A percentile compares a stretch with the other conserved stretches of the same genome.
Evolutionary conservation across 2,113 vertebrate genomes (phyloP).

Genomic region (Columbina picui): DNA sequence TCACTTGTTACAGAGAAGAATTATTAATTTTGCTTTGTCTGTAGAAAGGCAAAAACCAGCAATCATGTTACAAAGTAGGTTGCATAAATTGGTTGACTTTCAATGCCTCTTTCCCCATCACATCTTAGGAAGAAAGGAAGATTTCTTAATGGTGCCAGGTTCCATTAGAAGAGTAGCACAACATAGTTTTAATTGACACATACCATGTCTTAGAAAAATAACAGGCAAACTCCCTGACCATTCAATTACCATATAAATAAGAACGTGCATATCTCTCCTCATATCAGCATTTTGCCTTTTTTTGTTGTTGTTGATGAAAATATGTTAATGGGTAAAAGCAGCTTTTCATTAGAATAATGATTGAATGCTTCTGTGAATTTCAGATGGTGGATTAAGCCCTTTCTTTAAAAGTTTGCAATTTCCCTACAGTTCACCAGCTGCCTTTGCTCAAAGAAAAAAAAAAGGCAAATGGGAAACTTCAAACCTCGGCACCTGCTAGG

Average conservation of each 20-base stretch:
- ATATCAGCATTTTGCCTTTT: conserved; percentile 22
- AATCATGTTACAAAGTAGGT: conserved; percentile 12
- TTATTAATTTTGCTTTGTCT: conserved; percentile 46
- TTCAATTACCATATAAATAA: conserved; percentile 59
- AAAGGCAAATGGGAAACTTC: neutral
- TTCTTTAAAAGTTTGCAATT: conserved; percentile 35
- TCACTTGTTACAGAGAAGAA: conserved; percentile 23
- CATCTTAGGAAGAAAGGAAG: neutral
- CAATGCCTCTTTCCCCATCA: neutral
- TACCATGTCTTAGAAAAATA: neutral
- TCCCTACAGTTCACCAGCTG: conserved; percentile 6
- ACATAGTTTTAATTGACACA: neutral
- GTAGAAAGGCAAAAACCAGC: conserved; percentile 36
- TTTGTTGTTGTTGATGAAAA: conserved; percentile 7
- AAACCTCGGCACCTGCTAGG: conserved; percentile 1
- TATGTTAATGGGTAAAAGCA: conserved; percentile 32
- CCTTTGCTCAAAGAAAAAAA: neutral
- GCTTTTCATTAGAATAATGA: conserved; percentile 57
- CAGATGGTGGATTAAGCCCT: conserved; percentile 4
- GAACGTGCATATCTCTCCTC: neutral
- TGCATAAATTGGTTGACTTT: conserved; percentile 29
- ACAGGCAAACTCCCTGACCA: conserved; percentile 12
- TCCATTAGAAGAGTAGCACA: neutral
- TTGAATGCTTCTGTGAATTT: conserved; percentile 32
- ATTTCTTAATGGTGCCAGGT: conserved; percentile 28